Evolutionary conservation across 2,888 invertebrate genomes (phyloP).

Genomic region (Phyto melanocephala): DNA sequence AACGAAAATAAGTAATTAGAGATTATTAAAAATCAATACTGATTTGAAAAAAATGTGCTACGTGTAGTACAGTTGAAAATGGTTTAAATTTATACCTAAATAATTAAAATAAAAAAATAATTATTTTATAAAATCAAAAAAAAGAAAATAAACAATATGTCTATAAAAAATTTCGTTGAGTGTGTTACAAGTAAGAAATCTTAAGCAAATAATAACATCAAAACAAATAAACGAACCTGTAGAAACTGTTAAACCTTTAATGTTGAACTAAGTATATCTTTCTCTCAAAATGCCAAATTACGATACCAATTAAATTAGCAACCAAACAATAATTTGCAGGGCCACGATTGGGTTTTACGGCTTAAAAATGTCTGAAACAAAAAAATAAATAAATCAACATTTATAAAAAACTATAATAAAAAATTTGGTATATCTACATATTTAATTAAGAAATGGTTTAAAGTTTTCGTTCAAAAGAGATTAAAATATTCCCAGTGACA

Average conservation of each 20-base stretch:
- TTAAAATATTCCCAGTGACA: not conserved
- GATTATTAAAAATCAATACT: too few species aligned
- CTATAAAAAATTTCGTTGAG: not conserved
- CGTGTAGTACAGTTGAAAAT: not conserved
- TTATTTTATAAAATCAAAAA: too few species aligned
- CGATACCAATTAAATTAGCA: constrained; percentile 16
- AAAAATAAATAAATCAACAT: not conserved
- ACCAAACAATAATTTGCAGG: not conserved
- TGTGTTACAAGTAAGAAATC: not conserved
- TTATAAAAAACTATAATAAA: not conserved
- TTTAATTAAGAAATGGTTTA: constrained; percentile 8
- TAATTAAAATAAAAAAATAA: too few species aligned
- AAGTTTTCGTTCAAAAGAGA: not conserved
- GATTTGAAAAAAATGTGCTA: too few species aligned
- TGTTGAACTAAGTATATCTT: not conserved
- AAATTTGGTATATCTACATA: not conserved
- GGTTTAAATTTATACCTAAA: too few species aligned
- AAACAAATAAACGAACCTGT: not conserved
- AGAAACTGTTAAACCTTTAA: not conserved
- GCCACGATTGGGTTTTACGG: not conserved
- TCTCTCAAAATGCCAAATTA: not conserved
- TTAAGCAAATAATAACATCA: not conserved
- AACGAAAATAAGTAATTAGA: too few species aligned
- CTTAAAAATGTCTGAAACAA: not conserved
- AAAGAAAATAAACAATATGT: too few species aligned